Percentiles rank a stretch among this genome's conserved stretches.
phyloP scores from a whole-genome alignment of 2,888 invertebrate species.

The Synergus japonicus region DNA sequence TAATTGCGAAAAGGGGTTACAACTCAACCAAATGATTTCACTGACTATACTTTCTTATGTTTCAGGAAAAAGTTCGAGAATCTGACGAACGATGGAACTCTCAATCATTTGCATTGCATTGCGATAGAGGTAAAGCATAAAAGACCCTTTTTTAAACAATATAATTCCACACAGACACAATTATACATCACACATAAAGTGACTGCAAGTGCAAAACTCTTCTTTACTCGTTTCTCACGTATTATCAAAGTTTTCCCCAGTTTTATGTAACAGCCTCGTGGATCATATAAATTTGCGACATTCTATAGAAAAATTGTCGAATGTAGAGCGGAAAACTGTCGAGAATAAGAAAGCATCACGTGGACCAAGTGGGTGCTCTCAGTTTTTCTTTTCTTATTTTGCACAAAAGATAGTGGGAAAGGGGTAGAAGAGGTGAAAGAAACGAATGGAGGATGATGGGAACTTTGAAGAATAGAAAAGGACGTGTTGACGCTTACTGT shows the following conservation, averaged over 20 bases:
- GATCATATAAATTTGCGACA: constrained; percentile 19
- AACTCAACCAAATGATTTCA: too few relatives aligned
- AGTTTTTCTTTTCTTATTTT: not conserved
- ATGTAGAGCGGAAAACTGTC: constrained; percentile 34
- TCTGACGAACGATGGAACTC: constrained; percentile 46
- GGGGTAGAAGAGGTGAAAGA: constrained; percentile 25
- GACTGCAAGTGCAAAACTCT: constrained; percentile 4
- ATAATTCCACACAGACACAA: not conserved
- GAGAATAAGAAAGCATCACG: constrained; percentile 23
- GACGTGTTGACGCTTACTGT: constrained; percentile 34
- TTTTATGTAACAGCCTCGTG: not conserved
- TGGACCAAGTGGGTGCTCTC: not conserved
- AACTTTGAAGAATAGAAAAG: constrained; percentile 22
- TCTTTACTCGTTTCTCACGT: not conserved
- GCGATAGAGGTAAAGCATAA: constrained; percentile 40
- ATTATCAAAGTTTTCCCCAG: constrained; percentile 18
- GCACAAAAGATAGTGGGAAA: constrained; percentile 27
- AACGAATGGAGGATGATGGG: constrained; percentile 15
- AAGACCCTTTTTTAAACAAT: not conserved
- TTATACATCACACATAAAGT: not conserved
- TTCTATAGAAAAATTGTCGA: constrained; percentile 12
- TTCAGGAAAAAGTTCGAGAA: constrained; percentile 42
- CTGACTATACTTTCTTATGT: too few relatives aligned
- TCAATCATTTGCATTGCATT: constrained; percentile 12
- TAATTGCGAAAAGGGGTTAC: not conserved